Percentiles rank a stretch among this genome's conserved stretches.
Conservation (phyloP, 2,888 invertebrate genomes). For the Pollenia amentaria region DNA sequence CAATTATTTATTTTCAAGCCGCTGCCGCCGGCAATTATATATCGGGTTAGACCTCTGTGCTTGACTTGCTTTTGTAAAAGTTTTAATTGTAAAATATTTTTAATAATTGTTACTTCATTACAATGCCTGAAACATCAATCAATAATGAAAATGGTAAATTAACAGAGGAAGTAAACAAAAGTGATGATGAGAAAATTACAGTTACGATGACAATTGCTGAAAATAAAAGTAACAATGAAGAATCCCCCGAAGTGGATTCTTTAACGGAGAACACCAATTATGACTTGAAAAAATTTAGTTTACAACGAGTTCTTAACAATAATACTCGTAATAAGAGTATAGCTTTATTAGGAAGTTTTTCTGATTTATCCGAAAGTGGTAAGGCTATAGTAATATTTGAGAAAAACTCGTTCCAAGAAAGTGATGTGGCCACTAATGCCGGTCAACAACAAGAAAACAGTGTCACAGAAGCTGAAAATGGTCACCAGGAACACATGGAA, state of each 20-base stretch:
- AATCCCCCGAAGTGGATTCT: neutral
- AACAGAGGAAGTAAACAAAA: neutral
- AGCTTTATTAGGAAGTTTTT: constrained; percentile 88
- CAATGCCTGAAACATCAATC: constrained; percentile 52
- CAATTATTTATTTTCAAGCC: too few species aligned
- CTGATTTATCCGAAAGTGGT: constrained; percentile 85
- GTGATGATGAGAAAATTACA: neutral
- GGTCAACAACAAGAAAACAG: neutral
- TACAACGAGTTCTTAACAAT: constrained; percentile 89
- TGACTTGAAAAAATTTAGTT: constrained; percentile 88
- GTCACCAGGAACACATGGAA: neutral
- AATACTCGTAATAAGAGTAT: constrained; percentile 90
- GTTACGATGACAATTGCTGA: neutral
- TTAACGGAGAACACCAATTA: constrained; percentile 76
- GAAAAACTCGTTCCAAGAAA: constrained; percentile 90
- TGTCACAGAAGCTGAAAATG: constrained; percentile 19
- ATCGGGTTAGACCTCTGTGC: too few species aligned
- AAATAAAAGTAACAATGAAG: neutral
- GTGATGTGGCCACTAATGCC: constrained; percentile 77
- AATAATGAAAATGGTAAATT: neutral
- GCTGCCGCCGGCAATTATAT: too few species aligned
- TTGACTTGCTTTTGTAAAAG: neutral
- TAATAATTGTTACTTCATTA: neutral
- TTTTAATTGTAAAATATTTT: neutral
- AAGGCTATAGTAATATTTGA: constrained; percentile 91